Evolutionary conservation across 2,888 invertebrate species (phyloP).

Genomic region (Ormyrus nitidulus): DNA sequence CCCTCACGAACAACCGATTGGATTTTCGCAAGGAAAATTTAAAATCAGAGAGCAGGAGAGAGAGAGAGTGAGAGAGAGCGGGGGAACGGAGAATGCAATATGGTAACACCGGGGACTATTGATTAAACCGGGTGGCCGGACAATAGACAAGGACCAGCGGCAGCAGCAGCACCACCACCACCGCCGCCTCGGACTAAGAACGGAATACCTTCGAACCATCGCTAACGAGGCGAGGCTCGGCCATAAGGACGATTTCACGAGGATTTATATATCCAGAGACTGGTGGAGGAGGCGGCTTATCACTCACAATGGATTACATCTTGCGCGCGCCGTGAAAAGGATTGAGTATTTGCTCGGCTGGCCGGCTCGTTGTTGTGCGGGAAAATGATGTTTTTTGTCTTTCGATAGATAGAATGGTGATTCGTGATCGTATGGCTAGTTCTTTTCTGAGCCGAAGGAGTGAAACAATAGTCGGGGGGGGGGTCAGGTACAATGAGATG

Average conservation of each 20-base stretch:
- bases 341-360: slow-evolving; percentile 12
- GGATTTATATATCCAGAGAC: background rate
- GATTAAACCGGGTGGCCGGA: slow-evolving; percentile 64
- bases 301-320: slow-evolving; percentile 46
- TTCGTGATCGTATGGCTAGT: too few species aligned
- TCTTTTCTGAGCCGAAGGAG: too few species aligned
- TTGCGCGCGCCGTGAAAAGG: slow-evolving; percentile 21
- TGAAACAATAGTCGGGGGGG: too few species aligned
- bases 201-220: slow-evolving; percentile 59
- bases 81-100: slow-evolving; percentile 11
- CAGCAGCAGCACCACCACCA: background rate
- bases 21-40: slow-evolving; percentile 58
- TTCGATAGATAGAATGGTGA: background rate
- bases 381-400: slow-evolving; percentile 47
- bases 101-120: slow-evolving; percentile 60
- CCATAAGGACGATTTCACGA: slow-evolving; percentile 40
- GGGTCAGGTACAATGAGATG: too few species aligned
- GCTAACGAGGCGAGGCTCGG: slow-evolving; percentile 31
- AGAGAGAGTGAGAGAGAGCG: slow-evolving; percentile 13
- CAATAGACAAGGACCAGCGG: slow-evolving; percentile 62
- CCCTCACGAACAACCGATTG: slow-evolving; percentile 12
- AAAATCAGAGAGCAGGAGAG: slow-evolving; percentile 62
- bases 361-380: slow-evolving; percentile 8
- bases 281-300: slow-evolving; percentile 24
- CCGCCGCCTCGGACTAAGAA: slow-evolving; percentile 56